These are phyloP conservation scores for Oxytorus armatus DNA, from an alignment of 2,888 invertebrate species.

Conservation along the genomic window DNA sequence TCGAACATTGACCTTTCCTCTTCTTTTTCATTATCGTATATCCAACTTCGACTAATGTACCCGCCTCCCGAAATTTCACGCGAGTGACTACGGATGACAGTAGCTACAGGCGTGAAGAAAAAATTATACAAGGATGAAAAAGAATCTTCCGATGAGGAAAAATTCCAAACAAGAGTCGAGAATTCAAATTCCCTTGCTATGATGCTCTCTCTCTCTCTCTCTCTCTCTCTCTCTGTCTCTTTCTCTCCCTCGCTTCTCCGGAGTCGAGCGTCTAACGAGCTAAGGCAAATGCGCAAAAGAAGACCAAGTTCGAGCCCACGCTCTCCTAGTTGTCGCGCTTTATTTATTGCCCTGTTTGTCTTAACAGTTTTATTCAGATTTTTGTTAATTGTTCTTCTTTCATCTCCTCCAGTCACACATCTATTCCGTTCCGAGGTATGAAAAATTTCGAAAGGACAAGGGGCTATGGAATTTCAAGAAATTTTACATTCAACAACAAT, in stretches of 20 bases:
- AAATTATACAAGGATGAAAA: slow-evolving; percentile 13
- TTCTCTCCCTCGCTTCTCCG: neutral
- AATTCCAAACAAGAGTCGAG: slow-evolving; percentile 25
- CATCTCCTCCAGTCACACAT: neutral
- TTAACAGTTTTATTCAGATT: neutral
- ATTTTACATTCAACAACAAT: slow-evolving; percentile 3
- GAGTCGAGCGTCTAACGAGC: slow-evolving; percentile 6
- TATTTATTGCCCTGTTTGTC: slow-evolving; percentile 25
- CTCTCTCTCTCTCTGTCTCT: slow-evolving; percentile 27
- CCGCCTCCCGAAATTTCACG: slow-evolving; percentile 12
- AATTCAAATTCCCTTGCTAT: slow-evolving; percentile 50
- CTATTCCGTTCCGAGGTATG: neutral
- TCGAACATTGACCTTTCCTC: slow-evolving; percentile 66
- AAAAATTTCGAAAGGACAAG: neutral
- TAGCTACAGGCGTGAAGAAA: slow-evolving; percentile 23
- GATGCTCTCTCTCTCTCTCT: neutral
- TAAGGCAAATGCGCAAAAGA: neutral
- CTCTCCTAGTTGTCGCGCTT: neutral
- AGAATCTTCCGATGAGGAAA: slow-evolving; percentile 9
- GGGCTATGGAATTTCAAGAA: neutral
- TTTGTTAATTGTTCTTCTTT: neutral
- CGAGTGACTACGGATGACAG: slow-evolving; percentile 26
- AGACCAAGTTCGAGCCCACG: slow-evolving; percentile 18
- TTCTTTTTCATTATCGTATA: slow-evolving; percentile 27
- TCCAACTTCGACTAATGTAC: slow-evolving; percentile 24